These are phyloP conservation scores for Zalophus californianus DNA, from an alignment of 2,797 vertebrate species.

Conservation along the genomic window DNA sequence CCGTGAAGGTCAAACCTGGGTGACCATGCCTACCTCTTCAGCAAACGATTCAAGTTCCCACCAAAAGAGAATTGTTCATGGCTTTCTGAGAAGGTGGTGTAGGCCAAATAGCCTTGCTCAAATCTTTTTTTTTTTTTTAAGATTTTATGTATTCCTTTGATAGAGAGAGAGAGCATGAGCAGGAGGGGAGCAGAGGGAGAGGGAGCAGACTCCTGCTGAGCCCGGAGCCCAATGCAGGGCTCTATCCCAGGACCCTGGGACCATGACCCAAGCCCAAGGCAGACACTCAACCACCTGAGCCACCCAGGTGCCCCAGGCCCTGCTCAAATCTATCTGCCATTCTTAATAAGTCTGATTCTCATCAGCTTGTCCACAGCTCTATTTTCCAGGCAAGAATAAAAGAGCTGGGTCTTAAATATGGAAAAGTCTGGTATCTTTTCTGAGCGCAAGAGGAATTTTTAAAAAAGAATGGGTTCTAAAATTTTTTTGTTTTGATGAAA, in stretches of 20 bases:
- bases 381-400: not conserved
- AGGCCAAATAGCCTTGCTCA: not conserved
- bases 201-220: not conserved
- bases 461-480: not conserved
- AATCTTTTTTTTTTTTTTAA: not conserved
- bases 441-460: not conserved
- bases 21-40: not conserved
- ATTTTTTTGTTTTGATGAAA: not conserved
- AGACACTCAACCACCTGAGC: not conserved
- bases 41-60: not conserved
- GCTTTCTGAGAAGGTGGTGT: not conserved
- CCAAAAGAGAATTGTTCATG: not conserved
- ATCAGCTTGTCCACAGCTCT: not conserved
- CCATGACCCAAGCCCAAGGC: not conserved
- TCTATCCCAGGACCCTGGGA: not conserved
- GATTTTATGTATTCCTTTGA: not conserved
- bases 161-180: not conserved
- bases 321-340: not conserved
- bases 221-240: not conserved
- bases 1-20: not conserved
- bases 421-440: not conserved
- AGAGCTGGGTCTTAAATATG: not conserved
- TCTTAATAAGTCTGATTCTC: slow-evolving; percentile 17
- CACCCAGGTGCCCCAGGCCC: not conserved
- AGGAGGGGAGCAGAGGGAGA: not conserved